Evolutionary conservation across 2,888 invertebrate genomes (phyloP).

Genomic region (Odontocerum albicorne): DNA sequence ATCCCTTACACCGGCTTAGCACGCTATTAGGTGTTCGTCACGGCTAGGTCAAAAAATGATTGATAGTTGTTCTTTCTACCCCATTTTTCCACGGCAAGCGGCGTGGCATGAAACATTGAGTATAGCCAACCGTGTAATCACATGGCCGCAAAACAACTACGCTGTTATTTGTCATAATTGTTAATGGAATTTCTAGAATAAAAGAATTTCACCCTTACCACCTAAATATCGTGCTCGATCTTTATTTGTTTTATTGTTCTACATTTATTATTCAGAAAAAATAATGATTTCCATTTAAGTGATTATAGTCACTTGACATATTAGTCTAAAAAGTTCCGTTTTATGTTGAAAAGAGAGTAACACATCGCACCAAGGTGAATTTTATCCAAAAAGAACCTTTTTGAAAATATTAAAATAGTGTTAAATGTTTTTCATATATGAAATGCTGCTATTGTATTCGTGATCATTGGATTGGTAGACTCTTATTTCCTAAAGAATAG

Average conservation of each 20-base stretch:
- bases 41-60: constrained; percentile 34
- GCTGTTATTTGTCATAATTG: constrained; percentile 35
- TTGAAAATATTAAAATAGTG: no score
- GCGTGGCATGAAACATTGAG: constrained; percentile 5
- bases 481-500: no score
- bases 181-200: constrained; percentile 20
- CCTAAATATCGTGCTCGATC: not conserved
- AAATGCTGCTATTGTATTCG: no score
- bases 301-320: no score
- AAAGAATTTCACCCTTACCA: not conserved
- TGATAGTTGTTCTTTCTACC: constrained; percentile 29
- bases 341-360: no score
- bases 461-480: no score
- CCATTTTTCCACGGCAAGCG: constrained; percentile 18
- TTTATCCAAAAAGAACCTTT: no score
- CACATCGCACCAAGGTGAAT: no score
- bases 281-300: no score
- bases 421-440: no score
- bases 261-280: not conserved
- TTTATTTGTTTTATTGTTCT: constrained; percentile 7
- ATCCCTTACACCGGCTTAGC: constrained; percentile 4
- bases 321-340: no score
- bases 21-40: constrained; percentile 35
- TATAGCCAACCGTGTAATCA: constrained; percentile 35
- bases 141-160: constrained; percentile 25